phyloP scores from a whole-genome alignment of 2,797 vertebrate genomes.

The Lepus oiostolus region DNA sequence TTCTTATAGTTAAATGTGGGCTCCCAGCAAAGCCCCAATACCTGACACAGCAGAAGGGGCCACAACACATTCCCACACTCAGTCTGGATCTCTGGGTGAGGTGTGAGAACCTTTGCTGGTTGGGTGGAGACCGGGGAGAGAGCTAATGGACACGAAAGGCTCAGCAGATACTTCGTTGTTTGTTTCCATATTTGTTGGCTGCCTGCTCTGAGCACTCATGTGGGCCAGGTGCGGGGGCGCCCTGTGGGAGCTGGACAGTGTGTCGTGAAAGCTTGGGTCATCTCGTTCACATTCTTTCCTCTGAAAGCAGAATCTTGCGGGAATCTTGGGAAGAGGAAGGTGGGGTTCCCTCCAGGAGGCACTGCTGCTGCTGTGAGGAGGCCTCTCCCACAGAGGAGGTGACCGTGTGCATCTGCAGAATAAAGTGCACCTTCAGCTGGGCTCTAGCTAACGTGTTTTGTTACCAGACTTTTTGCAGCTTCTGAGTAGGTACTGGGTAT shows the following conservation, averaged over 20 bases:
- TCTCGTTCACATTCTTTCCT: not conserved
- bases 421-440: not conserved
- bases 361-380: not conserved
- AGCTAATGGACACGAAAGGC: not conserved
- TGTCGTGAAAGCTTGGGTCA: not conserved
- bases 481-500: not conserved
- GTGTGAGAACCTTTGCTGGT: not conserved
- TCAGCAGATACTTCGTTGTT: not conserved
- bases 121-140: not conserved
- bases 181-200: not conserved
- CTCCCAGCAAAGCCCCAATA: not conserved
- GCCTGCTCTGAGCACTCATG: not conserved
- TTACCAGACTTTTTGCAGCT: not conserved
- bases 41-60: not conserved
- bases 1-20: not conserved
- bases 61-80: not conserved
- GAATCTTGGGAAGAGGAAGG: not conserved
- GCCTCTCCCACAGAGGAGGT: not conserved
- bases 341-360: not conserved
- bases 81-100: not conserved
- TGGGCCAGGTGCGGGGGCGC: not conserved
- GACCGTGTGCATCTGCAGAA: not conserved
- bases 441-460: not conserved
- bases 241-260: not conserved
- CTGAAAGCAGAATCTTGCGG: conserved; percentile 4